These are phyloP conservation scores for Cerceris ruficornis DNA, from an alignment of 2,888 invertebrate species.

Conservation along the genomic window DNA sequence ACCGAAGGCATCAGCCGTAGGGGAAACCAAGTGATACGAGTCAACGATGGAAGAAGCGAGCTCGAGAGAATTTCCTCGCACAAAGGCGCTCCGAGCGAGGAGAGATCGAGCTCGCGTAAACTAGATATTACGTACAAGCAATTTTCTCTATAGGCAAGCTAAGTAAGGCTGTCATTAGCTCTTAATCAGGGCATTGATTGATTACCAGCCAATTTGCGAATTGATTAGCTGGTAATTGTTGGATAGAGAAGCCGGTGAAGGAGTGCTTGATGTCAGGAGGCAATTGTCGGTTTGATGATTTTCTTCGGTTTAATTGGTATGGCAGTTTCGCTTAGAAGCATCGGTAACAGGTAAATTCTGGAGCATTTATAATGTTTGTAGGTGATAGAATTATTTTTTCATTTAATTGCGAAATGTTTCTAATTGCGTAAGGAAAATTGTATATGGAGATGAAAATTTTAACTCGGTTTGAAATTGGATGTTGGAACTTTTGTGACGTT, in stretches of 20 bases:
- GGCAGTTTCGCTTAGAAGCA: too few relatives aligned
- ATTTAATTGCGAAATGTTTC: too few relatives aligned
- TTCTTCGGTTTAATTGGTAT: too few relatives aligned
- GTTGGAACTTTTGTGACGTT: too few relatives aligned
- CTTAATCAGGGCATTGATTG: constrained; percentile 1
- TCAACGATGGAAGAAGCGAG: constrained; percentile 8
- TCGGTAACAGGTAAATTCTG: too few relatives aligned
- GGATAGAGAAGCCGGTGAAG: background rate
- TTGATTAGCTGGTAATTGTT: background rate
- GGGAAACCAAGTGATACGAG: constrained; percentile 12
- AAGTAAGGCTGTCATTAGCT: background rate
- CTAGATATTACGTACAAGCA: background rate
- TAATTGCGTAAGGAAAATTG: too few relatives aligned
- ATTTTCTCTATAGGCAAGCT: background rate
- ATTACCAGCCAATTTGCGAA: background rate
- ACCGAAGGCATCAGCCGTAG: background rate
- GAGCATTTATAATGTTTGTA: too few relatives aligned
- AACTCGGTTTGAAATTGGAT: too few relatives aligned
- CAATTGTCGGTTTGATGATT: too few relatives aligned
- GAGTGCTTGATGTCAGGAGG: background rate
- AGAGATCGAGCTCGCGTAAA: background rate
- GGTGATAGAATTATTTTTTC: too few relatives aligned
- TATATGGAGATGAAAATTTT: too few relatives aligned
- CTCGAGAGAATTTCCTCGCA: background rate
- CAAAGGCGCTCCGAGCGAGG: background rate